These are phyloP conservation scores for Danaus melanippus DNA, from an alignment of 1,140 invertebrate species.

Conservation along the genomic window DNA sequence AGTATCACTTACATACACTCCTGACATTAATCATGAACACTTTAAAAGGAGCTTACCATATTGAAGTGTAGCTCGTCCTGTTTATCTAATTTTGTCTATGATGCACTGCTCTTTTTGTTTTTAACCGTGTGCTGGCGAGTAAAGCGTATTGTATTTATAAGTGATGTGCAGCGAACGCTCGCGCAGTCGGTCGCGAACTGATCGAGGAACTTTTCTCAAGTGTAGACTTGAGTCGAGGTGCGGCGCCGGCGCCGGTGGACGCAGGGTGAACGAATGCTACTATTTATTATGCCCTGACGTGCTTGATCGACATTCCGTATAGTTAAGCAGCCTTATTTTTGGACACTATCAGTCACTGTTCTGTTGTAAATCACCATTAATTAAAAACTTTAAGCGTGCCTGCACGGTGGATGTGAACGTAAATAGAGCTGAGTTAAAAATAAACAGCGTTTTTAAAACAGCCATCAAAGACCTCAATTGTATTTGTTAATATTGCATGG, in stretches of 20 bases:
- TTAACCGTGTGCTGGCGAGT: slow-evolving; percentile 23
- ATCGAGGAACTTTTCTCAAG: slow-evolving; percentile 49
- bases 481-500: too few species aligned
- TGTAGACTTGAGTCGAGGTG: slow-evolving; percentile 14
- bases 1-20: too few species aligned
- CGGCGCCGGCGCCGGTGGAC: slow-evolving; percentile 44
- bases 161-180: slow-evolving; percentile 31
- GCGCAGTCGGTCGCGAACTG: slow-evolving; percentile 54
- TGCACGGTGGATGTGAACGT: too few species aligned
- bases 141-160: slow-evolving; percentile 23
- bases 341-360: slow-evolving; percentile 37
- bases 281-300: slow-evolving; percentile 33
- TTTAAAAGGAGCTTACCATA: slow-evolving; percentile 33
- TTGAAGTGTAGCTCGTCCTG: slow-evolving; percentile 41
- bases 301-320: slow-evolving; percentile 49
- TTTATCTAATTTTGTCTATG: slow-evolving; percentile 52
- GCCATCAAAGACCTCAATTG: too few species aligned
- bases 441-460: too few species aligned
- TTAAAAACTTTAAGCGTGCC: too few species aligned
- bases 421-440: too few species aligned
- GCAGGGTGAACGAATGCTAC: slow-evolving; percentile 39
- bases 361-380: too few species aligned
- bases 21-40: too few species aligned
- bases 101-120: slow-evolving; percentile 46
- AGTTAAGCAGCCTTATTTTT: slow-evolving; percentile 53